Evolutionary conservation across 2,797 vertebrate species (phyloP), one percentile per base, ranked within the genome.

Genomic region (Saxicola maurus): DNA sequence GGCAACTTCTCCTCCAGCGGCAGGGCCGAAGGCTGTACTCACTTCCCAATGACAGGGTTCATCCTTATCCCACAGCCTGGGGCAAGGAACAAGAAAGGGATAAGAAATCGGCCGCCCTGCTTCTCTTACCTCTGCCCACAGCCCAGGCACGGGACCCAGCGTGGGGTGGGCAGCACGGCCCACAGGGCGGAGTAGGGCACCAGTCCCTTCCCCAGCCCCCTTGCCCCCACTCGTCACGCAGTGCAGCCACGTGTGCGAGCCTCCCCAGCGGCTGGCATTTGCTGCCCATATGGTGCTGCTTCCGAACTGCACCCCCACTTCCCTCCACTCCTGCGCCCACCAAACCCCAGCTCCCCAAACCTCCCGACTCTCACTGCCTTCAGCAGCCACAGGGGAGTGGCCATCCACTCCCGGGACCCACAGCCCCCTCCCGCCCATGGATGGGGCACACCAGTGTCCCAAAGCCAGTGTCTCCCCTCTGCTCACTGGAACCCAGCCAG

Each of bases 351-450:
- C 19, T 74, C 74, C 86, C 68, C 55, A 72, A 84, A 85, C 48
- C 82, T 77, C 74, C 61, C 6, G 2, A 30, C 45, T 69, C 4
- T 0, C 1, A 1, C 24, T 0, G 1, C 28, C 55, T 42, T 52
- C 49, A 73, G 62, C 40, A 1, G 0, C 45, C 7, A 2, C 9
- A 9, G 37, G 20, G 18, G 31, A 20, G 16, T 24, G 74, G 20
- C 46, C 3, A 0, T 46, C 20, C 15, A 3, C 43, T 40, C 45
- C 35, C 3, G 0, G 2, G 11, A 38, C n/a, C 11, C 52, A 25
- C 17, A 43, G 35, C 13, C 15, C 35, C 10, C 24, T 30, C 17
- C 17, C 23, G 5, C 13, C 18, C 31, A 4, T 1, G 6, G 51
- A 18, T 2, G 1, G 17, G 28, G 27, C 8, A 49, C 37, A n/a